Percentiles rank a stretch among this genome's conserved stretches.
phyloP scores from a whole-genome alignment of 2,888 invertebrate species.

The Tuta absoluta region DNA sequence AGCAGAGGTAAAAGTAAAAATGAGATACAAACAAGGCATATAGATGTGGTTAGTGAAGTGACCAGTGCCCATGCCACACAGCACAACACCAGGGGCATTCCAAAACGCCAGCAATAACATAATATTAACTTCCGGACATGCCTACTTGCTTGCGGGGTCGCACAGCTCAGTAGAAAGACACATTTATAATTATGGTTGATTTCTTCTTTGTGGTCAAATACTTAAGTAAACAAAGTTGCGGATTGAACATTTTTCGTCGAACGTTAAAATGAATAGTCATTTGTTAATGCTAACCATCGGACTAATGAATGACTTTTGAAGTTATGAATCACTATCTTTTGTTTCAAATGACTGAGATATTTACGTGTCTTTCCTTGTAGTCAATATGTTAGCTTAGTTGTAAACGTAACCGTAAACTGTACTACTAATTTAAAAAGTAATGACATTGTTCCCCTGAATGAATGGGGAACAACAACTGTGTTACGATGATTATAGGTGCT shows the following conservation, averaged over 20 bases:
- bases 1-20: background rate
- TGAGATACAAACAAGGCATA: background rate
- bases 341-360: background rate
- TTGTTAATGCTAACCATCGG: constrained; percentile 14
- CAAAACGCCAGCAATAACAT: constrained; percentile 26
- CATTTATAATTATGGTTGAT: constrained; percentile 1
- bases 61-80: background rate
- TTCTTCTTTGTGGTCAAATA: background rate
- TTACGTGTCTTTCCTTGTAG: background rate
- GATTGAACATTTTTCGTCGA: background rate
- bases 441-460: constrained; percentile 22
- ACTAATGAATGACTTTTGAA: constrained; percentile 4
- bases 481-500: constrained; percentile 42
- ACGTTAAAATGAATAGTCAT: constrained; percentile 8
- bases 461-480: constrained; percentile 16
- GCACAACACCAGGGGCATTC: background rate
- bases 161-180: constrained; percentile 3
- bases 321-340: constrained; percentile 9
- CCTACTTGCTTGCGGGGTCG: constrained; percentile 16
- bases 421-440: constrained; percentile 13
- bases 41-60: background rate
- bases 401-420: constrained; percentile 4
- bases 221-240: background rate
- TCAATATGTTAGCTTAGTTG: background rate
- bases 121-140: constrained; percentile 28